Base-by-base conservation (phyloP, 1,140 invertebrate species). In the Apis florea region DNA sequence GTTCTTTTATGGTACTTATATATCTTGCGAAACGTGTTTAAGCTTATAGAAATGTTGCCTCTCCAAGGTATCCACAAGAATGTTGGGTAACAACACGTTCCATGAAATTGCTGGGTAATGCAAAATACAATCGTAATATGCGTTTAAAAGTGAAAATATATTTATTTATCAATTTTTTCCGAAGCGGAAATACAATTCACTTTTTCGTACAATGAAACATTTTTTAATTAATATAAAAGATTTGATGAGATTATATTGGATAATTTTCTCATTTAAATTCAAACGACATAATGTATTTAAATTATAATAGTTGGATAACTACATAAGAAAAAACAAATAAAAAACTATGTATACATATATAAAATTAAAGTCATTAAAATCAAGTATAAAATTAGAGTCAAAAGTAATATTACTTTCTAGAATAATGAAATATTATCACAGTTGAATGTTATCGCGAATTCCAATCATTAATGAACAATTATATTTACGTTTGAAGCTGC, bases 21-120 rank as follows among this genome's bases (percentile, higher is more conserved):
- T 5, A 54, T 1, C 19, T 81, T 75, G 21, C 61, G 53, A 75
- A 74, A 81, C 51, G 10, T 73, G 61, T 66, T 74, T 26, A 31
- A 56, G 8, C 17, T 31, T 66, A n/a, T 53, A n/a, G 4, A 56
- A 67, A 67, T 56, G 58, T 68, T 10, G n/a, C 54, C 10, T 9
- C n/a, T 24, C 24, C 4, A 13, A 63, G n/a, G 70, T 26, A 71
- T 5, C 10, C 3, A 26, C 3, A 40, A 53, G 2, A 53, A 53
- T 54, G 15, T 81, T 68, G 63, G 15, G 53, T 11, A 81, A 81
- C n/a, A 58, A 63, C n/a, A 26, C 17, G 15, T 40, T 40, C 13
- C 56, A 51, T 40, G n/a, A n/a, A 75, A 81, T 6, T 58, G 79
- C 53, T 51, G 24, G 15, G 24, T 53, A 5, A 26, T 40, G 58